Conservation (phyloP, 2,888 invertebrate species). For the Esperia sulphurella region DNA sequence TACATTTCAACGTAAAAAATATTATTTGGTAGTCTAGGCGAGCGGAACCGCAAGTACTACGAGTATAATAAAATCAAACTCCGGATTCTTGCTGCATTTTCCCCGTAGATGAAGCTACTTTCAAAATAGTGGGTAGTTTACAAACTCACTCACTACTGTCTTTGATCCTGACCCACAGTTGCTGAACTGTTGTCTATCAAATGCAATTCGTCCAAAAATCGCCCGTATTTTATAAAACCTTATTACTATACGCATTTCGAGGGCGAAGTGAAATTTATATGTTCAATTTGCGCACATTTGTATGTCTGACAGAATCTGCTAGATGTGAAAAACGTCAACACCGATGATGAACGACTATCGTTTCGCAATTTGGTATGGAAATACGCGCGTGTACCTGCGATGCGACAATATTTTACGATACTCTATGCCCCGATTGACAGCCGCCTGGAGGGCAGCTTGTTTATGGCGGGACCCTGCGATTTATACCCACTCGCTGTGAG, state of each 20-base stretch:
- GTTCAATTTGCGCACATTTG: slow-evolving; percentile 46
- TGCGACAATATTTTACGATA: slow-evolving; percentile 40
- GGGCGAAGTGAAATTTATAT: slow-evolving; percentile 22
- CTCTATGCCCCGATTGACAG: slow-evolving; percentile 44
- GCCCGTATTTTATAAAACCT: no score
- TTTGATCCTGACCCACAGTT: no score
- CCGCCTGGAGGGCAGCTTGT: slow-evolving; percentile 48
- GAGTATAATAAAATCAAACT: no score
- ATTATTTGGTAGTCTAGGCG: no score
- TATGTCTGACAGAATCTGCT: slow-evolving; percentile 40
- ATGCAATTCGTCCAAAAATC: no score
- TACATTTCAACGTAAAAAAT: no score
- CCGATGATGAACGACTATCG: slow-evolving; percentile 51
- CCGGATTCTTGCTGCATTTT: no score
- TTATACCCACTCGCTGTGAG: slow-evolving; percentile 49
- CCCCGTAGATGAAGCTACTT: no score
- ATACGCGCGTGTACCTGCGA: slow-evolving; percentile 31
- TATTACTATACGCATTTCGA: neutral
- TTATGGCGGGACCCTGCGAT: slow-evolving; percentile 40
- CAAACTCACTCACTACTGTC: no score
- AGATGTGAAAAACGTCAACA: slow-evolving; percentile 49
- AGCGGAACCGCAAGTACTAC: no score
- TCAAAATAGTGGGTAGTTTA: no score
- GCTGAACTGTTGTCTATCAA: no score
- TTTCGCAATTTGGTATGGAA: slow-evolving; percentile 44